Evolutionary conservation across 2,888 invertebrate genomes (phyloP).

Genomic region (Drosophila atripex): DNA sequence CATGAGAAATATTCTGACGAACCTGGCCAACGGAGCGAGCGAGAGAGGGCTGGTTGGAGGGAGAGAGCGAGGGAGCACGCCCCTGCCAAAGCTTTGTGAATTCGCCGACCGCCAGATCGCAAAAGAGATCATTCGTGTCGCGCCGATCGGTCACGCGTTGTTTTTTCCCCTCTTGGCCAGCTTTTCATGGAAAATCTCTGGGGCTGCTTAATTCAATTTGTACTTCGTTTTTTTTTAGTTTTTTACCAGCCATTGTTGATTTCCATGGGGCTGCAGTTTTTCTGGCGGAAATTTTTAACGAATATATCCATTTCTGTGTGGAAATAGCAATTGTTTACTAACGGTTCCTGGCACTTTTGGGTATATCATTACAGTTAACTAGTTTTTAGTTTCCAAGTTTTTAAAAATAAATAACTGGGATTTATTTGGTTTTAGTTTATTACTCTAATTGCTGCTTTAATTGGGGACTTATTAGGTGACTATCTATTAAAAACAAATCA

Average conservation of each 20-base stretch:
- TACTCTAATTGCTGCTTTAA: not conserved
- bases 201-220: conserved; percentile 62
- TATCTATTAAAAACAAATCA: not conserved
- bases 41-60: conserved; percentile 49
- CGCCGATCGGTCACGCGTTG: conserved; percentile 62
- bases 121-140: conserved; percentile 37
- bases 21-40: conserved; percentile 41
- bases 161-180: conserved; percentile 18
- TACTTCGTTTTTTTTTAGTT: conserved; percentile 24
- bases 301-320: conserved; percentile 23
- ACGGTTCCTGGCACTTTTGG: conserved; percentile 11
- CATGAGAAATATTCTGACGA: conserved; percentile 76
- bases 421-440: too few relatives aligned
- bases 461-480: not conserved
- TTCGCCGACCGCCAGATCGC: conserved; percentile 42
- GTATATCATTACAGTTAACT: not conserved
- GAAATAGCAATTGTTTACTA: conserved; percentile 30
- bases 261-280: conserved; percentile 11
- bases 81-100: conserved; percentile 44
- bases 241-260: conserved; percentile 33
- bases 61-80: conserved; percentile 23
- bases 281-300: conserved; percentile 10
- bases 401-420: not conserved
- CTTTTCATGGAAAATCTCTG: conserved; percentile 42
- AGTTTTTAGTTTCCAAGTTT: not conserved